These are phyloP conservation scores for Mactromeris polynyma DNA, from an alignment of 2,888 invertebrate species.

Conservation along the genomic window DNA sequence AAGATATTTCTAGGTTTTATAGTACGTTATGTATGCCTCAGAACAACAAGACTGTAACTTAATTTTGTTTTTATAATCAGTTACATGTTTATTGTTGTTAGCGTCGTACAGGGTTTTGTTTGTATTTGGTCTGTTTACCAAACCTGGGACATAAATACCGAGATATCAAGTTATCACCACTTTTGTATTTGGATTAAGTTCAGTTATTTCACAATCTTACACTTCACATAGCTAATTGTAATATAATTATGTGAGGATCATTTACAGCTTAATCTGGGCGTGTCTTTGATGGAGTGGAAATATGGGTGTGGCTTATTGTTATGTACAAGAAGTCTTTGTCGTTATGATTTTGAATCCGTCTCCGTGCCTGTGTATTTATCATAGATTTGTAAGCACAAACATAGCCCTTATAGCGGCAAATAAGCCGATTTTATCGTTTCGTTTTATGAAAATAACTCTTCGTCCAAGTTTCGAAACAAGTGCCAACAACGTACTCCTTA, in stretches of 20 bases:
- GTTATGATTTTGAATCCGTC: not conserved
- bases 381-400: no score
- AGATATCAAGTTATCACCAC: not conserved
- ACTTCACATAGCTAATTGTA: not conserved
- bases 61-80: no score
- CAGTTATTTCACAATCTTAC: not conserved
- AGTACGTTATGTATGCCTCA: no score
- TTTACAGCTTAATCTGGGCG: slow-evolving; percentile 1
- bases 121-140: not conserved
- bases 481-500: no score
- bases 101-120: not conserved
- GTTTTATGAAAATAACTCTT: no score
- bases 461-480: no score
- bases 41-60: no score
- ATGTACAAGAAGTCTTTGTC: not conserved
- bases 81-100: not conserved
- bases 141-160: not conserved
- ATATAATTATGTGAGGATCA: not conserved
- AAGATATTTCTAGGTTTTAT: no score
- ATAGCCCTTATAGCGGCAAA: no score
- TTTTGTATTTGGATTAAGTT: not conserved
- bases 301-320: not conserved
- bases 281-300: not conserved
- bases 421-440: no score
- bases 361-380: not conserved